These are phyloP conservation scores for Tachysurus vachellii DNA, from an alignment of 2,113 vertebrate species.

Conservation along the genomic window DNA sequence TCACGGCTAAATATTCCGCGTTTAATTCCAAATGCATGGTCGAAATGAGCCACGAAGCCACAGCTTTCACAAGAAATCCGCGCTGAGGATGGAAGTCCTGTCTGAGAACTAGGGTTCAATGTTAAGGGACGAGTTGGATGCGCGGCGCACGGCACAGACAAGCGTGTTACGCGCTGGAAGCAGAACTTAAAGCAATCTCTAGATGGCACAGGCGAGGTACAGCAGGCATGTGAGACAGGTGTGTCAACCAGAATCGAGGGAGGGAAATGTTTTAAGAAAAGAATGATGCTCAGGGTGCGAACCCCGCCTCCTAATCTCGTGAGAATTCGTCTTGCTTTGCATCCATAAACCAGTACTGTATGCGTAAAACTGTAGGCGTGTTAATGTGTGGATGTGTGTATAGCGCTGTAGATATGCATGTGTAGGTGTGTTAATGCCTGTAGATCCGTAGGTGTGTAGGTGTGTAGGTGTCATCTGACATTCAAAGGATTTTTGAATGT, in stretches of 20 bases:
- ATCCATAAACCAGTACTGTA: neutral
- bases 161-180: neutral
- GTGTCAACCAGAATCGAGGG: neutral
- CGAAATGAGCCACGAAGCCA: neutral
- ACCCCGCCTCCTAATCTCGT: neutral
- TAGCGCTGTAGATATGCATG: neutral
- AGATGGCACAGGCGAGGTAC: constrained; percentile 56
- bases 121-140: constrained; percentile 11
- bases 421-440: constrained; percentile 1
- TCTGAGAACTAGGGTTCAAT: neutral
- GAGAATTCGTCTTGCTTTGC: neutral
- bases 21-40: neutral
- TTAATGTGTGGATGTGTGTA: neutral
- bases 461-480: constrained; percentile 11
- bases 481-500: neutral
- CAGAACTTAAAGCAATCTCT: constrained; percentile 47
- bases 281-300: no score
- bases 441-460: neutral
- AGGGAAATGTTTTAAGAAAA: neutral
- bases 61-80: constrained; percentile 10
- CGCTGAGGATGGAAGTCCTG: neutral
- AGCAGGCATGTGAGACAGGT: constrained; percentile 26
- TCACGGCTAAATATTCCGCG: neutral
- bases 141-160: neutral
- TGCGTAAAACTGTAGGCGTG: neutral